Evolutionary conservation across 2,888 invertebrate genomes (phyloP), one percentile per base, ranked within the genome.

Genomic region (Ligdia adustata): DNA sequence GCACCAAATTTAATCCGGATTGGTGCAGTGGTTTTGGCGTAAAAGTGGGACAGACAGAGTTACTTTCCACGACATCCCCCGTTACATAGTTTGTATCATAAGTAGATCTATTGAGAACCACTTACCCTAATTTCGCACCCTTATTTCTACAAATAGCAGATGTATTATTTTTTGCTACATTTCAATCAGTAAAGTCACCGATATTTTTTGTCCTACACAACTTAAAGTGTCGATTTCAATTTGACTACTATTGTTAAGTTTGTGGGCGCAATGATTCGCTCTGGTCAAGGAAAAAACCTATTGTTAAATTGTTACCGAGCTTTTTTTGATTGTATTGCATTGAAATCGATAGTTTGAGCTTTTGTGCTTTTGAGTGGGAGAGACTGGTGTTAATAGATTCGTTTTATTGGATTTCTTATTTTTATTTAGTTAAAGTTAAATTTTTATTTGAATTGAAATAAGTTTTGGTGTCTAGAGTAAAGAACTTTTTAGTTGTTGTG

Each of bases 161-260:
- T n/a, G n/a, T n/a, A n/a, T n/a, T n/a, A n/a, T n/a, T n/a, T n/a
- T n/a, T n/a, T n/a, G n/a, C n/a, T n/a, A n/a, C n/a, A n/a, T n/a
- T n/a, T n/a, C n/a, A n/a, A n/a, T n/a, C n/a, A n/a, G n/a, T n/a
- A n/a, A n/a, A n/a, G 38, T 27, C 42, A 41, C 48, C 45, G 48
- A 41, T 32, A 32, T 42, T 46, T 47, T 41, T 39, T 51, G 51
- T 41, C 34, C 16, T n/a, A 22, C 4, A 22, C 7, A 4, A 32
- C 39, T 27, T 33, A 31, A 47, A 48, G 53, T 56, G 56, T 53
- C 53, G 50, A 56, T 51, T 51, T 53, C 56, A 56, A 56, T 53
- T 53, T 42, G 45, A 51, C 38, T 33, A 38, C 12, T 26, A 50
- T 53, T 47, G 50, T 53, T 28, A 16, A 41, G 4, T 44, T 26